A percentile compares a stretch with the other conserved stretches of the same genome.
Conservation (phyloP, 2,113 vertebrate species). For the Podarcis raffonei region DNA sequence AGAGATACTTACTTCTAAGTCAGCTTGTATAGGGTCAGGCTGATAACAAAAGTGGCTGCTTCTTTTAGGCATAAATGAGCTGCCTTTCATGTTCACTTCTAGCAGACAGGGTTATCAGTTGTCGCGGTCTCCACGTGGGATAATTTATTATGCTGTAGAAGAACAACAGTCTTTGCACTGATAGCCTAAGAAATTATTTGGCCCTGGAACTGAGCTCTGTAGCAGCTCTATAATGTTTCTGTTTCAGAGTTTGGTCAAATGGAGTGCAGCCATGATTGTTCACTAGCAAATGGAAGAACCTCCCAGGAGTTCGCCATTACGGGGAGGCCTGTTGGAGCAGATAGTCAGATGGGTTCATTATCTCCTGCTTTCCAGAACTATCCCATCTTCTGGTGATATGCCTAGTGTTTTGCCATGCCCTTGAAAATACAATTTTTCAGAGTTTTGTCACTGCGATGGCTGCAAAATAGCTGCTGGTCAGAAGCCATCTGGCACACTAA, state of each 20-base stretch:
- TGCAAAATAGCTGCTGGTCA: slow-evolving; percentile 18
- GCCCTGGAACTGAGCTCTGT: not conserved
- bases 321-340: not conserved
- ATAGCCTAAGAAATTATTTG: not conserved
- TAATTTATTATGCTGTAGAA: not conserved
- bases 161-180: not conserved
- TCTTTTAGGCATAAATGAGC: not conserved
- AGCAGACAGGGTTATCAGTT: not conserved
- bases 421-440: not conserved
- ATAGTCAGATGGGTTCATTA: slow-evolving; percentile 11
- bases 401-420: not conserved
- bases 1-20: not conserved
- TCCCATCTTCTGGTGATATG: not conserved
- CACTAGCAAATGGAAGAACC: slow-evolving; percentile 6
- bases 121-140: not conserved
- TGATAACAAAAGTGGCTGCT: not conserved
- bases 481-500: slow-evolving; percentile 1
- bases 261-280: not conserved
- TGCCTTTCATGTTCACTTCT: not conserved
- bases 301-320: not conserved
- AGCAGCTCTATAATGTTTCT: not conserved
- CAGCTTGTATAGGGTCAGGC: not conserved
- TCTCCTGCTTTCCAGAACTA: not conserved
- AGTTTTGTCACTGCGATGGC: not conserved
- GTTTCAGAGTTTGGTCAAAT: not conserved